Percentiles rank a stretch among this genome's conserved stretches.
Conservation (phyloP, 2,113 vertebrate genomes). For the Entelurus aequoreus region DNA sequence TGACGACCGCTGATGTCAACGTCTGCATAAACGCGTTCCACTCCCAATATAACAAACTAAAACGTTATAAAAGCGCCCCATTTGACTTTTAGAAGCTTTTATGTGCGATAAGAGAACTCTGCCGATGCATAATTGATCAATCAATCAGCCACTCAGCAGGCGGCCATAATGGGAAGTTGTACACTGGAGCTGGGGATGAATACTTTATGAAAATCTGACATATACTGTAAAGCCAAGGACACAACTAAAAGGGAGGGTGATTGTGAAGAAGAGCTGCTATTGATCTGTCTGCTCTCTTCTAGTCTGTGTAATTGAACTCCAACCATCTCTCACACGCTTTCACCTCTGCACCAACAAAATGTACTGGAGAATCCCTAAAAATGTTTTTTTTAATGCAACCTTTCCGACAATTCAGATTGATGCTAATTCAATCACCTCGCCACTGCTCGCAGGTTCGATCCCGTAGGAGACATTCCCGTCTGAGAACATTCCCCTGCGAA, state of each 20-base stretch:
- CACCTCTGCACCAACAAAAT: not conserved
- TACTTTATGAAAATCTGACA: conserved; percentile 72
- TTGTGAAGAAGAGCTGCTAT: conserved; percentile 47
- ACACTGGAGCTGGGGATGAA: conserved; percentile 59
- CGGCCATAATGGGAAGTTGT: conserved; percentile 46
- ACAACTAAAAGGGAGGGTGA: conserved; percentile 27
- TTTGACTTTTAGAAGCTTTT: conserved; percentile 3
- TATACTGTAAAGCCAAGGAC: conserved; percentile 10
- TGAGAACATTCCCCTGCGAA: conserved; percentile 85
- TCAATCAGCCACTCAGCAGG: conserved; percentile 9
- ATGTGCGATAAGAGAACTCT: not conserved
- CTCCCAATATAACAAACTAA: not conserved
- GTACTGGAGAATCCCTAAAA: conserved; percentile 2
- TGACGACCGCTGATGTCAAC: too few relatives aligned
- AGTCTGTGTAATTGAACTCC: conserved; percentile 55
- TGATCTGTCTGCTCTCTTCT: conserved; percentile 44
- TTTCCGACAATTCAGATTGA: not conserved
- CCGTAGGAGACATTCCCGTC: conserved; percentile 83
- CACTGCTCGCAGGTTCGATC: conserved; percentile 74
- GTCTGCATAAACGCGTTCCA: too few relatives aligned
- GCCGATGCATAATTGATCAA: conserved; percentile 64
- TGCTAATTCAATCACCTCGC: conserved; percentile 37
- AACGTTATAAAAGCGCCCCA: not conserved
- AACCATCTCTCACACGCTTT: conserved; percentile 26
- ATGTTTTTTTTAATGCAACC: too few relatives aligned